These are phyloP conservation scores for Lasaia peninsularis DNA, from an alignment of 1,140 invertebrate species.

Conservation along the genomic window DNA sequence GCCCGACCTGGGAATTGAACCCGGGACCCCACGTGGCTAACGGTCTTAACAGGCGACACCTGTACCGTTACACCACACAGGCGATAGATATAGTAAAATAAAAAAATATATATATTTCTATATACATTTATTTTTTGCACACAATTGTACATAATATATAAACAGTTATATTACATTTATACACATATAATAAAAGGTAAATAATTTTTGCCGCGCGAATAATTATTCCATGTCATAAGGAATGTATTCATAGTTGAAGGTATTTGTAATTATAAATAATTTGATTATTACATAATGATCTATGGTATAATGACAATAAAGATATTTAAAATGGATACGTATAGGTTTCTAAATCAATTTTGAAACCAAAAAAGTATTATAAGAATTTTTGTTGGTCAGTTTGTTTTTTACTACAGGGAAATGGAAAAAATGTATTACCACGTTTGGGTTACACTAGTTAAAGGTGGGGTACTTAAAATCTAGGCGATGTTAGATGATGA, in stretches of 20 bases:
- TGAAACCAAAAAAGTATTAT: not conserved
- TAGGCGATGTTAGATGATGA: too few relatives aligned
- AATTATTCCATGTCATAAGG: slow-evolving; percentile 34
- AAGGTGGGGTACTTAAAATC: too few relatives aligned
- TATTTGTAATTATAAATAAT: not conserved
- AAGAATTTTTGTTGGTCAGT: too few relatives aligned
- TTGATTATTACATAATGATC: not conserved
- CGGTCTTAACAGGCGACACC: too few relatives aligned
- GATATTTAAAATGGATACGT: not conserved
- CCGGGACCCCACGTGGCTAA: too few relatives aligned
- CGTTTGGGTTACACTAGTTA: too few relatives aligned
- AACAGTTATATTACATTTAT: slow-evolving; percentile 59
- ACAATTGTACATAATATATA: slow-evolving; percentile 58
- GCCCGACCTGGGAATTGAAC: too few relatives aligned
- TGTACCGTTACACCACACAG: too few relatives aligned
- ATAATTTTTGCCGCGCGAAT: slow-evolving; percentile 42
- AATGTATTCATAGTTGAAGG: slow-evolving; percentile 54
- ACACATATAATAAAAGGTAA: slow-evolving; percentile 46
- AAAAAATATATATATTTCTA: slow-evolving; percentile 37
- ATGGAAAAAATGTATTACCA: too few relatives aligned
- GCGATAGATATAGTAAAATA: slow-evolving; percentile 4
- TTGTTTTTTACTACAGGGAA: too few relatives aligned
- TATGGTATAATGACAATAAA: not conserved
- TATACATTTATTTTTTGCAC: slow-evolving; percentile 68
- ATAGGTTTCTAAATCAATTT: not conserved